Evolutionary conservation across 1,140 invertebrate species (phyloP).

Genomic region (Megalopta genalis): DNA sequence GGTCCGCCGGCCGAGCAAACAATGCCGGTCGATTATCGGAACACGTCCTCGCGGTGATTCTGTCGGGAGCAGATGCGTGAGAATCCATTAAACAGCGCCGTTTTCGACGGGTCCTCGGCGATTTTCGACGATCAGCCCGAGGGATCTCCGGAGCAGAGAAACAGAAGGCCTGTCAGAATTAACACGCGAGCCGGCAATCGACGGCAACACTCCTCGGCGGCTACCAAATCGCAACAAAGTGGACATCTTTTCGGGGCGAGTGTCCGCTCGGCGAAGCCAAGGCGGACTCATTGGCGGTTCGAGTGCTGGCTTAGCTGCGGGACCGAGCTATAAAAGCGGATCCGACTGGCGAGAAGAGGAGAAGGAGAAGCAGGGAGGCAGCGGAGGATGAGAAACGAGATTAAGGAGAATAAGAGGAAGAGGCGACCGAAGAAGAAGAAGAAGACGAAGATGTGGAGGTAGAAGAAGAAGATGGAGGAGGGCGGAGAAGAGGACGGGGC

Average conservation of each 20-base stretch:
- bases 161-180: background rate
- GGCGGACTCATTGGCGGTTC: background rate
- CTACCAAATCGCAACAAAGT: constrained; percentile 16
- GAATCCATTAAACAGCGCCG: no score
- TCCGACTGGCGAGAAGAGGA: background rate
- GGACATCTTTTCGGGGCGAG: constrained; percentile 30
- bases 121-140: background rate
- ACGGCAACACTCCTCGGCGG: background rate
- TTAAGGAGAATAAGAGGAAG: constrained; percentile 24
- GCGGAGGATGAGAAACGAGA: constrained; percentile 28
- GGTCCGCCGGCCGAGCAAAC: no score
- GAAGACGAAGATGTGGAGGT: constrained; percentile 19
- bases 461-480: constrained; percentile 5
- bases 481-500: constrained; percentile 1
- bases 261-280: background rate
- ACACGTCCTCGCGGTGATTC: no score
- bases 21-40: no score
- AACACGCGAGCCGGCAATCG: background rate
- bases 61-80: background rate
- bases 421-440: constrained; percentile 33
- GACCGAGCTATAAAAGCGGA: constrained; percentile 44
- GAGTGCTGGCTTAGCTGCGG: constrained; percentile 18
- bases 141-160: background rate
- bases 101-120: background rate
- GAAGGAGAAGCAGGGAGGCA: constrained; percentile 10